Base-by-base conservation (phyloP, 2,888 invertebrate genomes). In the Polia nebulosa region DNA sequence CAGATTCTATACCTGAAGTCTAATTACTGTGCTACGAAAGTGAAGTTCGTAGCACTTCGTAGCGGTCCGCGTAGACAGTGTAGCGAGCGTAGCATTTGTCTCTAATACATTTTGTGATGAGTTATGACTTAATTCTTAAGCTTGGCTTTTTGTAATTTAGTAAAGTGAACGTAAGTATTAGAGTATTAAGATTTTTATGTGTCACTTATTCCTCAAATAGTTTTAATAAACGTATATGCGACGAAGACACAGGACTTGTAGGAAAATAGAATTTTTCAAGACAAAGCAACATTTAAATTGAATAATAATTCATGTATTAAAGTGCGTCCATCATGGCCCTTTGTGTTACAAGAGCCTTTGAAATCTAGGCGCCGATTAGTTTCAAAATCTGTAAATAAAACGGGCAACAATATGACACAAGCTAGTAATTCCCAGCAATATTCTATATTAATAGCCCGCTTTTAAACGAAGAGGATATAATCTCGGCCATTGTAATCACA, bases 11-110 rank as follows among this genome's bases (percentile, higher is more conserved):
- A 87, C 85, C 85, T 79, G 82, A 65, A 85, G 85, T 86, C 82
- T 88, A 89, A 89, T 89, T 89, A 90, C 88, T 78, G 82, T 80
- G 81, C 87, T 87, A 86, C 88, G 81, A 88, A 86, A 88, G 82
- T 88, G 83, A 85, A 82, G 83, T 87, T 85, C 85, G 89, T 87
- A 84, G 85, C 76, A 36, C 58, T 68, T 61, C 84, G 78, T 80
- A 84, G 85, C 75, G 78, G 56, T 27, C 64, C 65, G 72, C 78
- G 81, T 83, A 84, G 80, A 78, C 71, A 69, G 56, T 75, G 84
- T 82, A 82, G 82, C 72, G 55, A 70, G 69, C 81, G 86, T 87
- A 88, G 87, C 87, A 84, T 89, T 88, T 88, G 88, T 88, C 81
- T 85, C 80, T 86, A 81, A 83, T 81, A 86, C 80, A 82, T 84